These are phyloP conservation scores for Drosophila kuntzei DNA, from an alignment of 2,888 invertebrate genomes.

Conservation along the genomic window DNA sequence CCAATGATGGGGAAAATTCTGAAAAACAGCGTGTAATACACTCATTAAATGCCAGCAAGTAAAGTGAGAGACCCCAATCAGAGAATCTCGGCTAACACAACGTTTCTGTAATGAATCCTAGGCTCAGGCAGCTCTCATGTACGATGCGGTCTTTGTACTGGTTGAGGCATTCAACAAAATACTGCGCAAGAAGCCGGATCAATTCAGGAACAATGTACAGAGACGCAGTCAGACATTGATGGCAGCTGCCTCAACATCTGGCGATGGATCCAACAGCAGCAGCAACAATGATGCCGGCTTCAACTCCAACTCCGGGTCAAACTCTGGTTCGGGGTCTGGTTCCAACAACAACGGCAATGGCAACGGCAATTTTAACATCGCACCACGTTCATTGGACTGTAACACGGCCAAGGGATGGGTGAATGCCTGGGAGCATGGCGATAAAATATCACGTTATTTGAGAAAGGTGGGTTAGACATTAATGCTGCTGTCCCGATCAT, in stretches of 20 bases:
- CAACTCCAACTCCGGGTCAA: conserved; percentile 18
- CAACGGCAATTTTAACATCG: conserved; percentile 79
- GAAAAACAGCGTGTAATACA: conserved; percentile 74
- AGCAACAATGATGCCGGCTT: conserved; percentile 33
- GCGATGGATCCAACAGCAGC: conserved; percentile 71
- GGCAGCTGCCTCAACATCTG: conserved; percentile 79
- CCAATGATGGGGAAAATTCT: conserved; percentile 70
- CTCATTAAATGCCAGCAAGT: conserved; percentile 69
- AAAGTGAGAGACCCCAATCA: conserved; percentile 23
- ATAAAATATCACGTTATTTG: conserved; percentile 94
- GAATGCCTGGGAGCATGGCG: conserved; percentile 95
- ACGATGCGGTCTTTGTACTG: conserved; percentile 96
- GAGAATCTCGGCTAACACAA: conserved; percentile 14
- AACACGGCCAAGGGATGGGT: conserved; percentile 94
- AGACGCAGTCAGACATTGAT: conserved; percentile 88
- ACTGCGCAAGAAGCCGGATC: conserved; percentile 93
- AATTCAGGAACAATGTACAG: conserved; percentile 90
- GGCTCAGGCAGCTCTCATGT: conserved; percentile 98
- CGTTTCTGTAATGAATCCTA: conserved; percentile 78
- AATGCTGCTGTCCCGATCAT: conserved; percentile 50
- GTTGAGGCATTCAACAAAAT: conserved; percentile 96
- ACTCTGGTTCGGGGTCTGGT: conserved; percentile 21
- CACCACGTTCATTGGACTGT: conserved; percentile 90
- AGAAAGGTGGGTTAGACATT: conserved; percentile 87
- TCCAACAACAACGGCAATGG: conserved; percentile 86